Percentiles rank a stretch among this genome's conserved stretches.
Conservation (phyloP, 1,140 invertebrate species). For the Anagrus nilaparvatae region DNA sequence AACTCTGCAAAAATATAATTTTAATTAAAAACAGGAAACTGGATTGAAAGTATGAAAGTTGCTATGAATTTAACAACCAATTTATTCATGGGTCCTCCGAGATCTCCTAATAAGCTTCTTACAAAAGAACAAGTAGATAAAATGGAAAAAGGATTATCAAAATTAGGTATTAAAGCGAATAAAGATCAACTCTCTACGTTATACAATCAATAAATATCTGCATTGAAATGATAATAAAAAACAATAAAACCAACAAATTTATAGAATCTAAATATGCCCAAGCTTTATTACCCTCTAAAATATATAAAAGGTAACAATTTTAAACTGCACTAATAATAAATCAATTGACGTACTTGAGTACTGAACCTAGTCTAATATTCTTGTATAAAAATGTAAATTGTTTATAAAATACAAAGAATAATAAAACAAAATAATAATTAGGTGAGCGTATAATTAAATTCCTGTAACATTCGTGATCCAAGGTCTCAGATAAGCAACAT, state of each 20-base stretch:
- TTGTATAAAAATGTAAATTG: too few species aligned
- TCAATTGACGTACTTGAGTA: too few species aligned
- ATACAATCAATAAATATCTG: too few species aligned
- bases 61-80: conserved; percentile 50
- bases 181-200: too few species aligned
- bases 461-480: conserved; percentile 29
- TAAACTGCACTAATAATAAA: too few species aligned
- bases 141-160: conserved; percentile 23
- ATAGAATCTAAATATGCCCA: too few species aligned
- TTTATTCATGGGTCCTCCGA: conserved; percentile 48
- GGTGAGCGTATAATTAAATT: conserved; percentile 13
- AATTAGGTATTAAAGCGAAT: conserved; percentile 9
- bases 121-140: conserved; percentile 23
- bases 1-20: conserved; percentile 1
- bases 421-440: neutral
- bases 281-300: too few species aligned
- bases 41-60: conserved; percentile 57
- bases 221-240: too few species aligned
- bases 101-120: conserved; percentile 42
- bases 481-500: conserved; percentile 29
- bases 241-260: too few species aligned
- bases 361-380: too few species aligned
- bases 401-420: too few species aligned
- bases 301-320: too few species aligned
- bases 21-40: conserved; percentile 40